Base-by-base conservation (phyloP, 2,113 vertebrate genomes). In the Galemys pyrenaicus region DNA sequence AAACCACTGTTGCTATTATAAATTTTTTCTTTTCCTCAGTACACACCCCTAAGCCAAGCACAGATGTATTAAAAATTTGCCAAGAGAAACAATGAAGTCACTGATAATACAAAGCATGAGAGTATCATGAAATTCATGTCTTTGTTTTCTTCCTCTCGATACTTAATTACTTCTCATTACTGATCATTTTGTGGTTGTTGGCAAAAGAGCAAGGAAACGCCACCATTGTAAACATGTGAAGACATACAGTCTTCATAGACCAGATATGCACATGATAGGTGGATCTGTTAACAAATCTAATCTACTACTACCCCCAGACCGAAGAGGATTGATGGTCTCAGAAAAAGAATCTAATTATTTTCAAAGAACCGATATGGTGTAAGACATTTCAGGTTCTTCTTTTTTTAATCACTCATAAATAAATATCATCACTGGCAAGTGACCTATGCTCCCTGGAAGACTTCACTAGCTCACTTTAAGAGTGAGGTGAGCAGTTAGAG, bases 21-120 rank as follows among this genome's bases (percentile, higher is more conserved):
- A 81, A 58, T 62, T 86, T 85, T 95, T 96, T 97, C 87, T 95
- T 95, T 96, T 89, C 32, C 62, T 82, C 44, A 92, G 41, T 90
- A 64, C 44, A 28, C 35, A 91, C 78, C 51, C 46, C 81, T 95
- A 77, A 39, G 93, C 85, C 78, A 94, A 94, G 64, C 77, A 88
- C 84, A 95, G 93, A 96, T 93, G 73, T 60, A 94, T 86, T 71
- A 94, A 94, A 89, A 93, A 68, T 87, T 51, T 97, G 96, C 93
- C 97, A 97, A 97, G 92, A 95, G 81, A 97, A 97, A 97, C 96
- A 96, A 94, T 96, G 97, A 97, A 94, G 90, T 97, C 95, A 97
- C 87, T 95, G 96, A 97, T 96, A 96, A 96, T 92, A 92, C 62
- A 94, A 92, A 90, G 89, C 85, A 74, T 80, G 71, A 96, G 73